Conservation (phyloP, 2,113 vertebrate species). For the Uropsilus gracilis region DNA sequence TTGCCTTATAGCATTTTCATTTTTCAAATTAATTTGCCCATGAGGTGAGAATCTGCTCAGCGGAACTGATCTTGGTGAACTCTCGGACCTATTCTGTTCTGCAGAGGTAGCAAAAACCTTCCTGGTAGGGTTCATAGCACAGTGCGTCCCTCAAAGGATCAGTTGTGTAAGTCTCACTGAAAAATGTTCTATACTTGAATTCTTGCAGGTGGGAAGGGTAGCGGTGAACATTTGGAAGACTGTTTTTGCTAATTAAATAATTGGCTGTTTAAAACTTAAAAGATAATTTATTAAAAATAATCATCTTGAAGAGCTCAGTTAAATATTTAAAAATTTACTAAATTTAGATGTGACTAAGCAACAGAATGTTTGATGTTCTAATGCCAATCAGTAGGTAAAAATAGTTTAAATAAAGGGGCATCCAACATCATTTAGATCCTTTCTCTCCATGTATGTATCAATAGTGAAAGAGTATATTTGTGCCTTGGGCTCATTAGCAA, state of each 20-base stretch:
- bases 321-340: not conserved
- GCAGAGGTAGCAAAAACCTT: not conserved
- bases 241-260: not conserved
- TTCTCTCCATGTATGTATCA: slow-evolving; percentile 32
- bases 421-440: slow-evolving; percentile 25
- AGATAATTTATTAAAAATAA: not conserved
- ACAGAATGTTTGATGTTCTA: slow-evolving; percentile 41
- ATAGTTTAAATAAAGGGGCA: not conserved
- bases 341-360: not conserved
- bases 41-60: not conserved
- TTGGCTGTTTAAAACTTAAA: not conserved
- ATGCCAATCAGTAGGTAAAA: not conserved
- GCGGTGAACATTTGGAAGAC: not conserved
- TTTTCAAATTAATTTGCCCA: not conserved
- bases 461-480: not conserved
- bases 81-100: not conserved
- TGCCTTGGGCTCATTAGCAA: slow-evolving; percentile 71
- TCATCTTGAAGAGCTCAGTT: not conserved
- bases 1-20: not conserved
- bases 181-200: not conserved
- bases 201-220: not conserved
- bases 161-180: not conserved
- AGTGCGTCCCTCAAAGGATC: not conserved
- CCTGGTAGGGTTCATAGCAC: not conserved
- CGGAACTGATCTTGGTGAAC: not conserved